Conservation (phyloP, 1,140 invertebrate species). For the Drosophila punjabiensis region DNA sequence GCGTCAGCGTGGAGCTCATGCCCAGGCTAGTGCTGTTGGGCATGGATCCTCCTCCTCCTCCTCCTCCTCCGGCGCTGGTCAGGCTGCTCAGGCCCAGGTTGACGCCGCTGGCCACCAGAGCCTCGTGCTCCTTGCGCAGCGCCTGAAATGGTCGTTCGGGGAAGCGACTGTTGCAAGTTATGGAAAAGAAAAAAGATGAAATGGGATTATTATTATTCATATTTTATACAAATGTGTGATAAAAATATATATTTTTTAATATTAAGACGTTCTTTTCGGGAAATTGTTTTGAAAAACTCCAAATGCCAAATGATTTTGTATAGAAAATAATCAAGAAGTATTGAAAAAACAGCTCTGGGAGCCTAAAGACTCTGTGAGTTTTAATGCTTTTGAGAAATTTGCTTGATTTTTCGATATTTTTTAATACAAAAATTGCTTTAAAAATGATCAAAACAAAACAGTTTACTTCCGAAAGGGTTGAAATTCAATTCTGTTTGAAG, state of each 20-base stretch:
- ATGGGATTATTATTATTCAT: too few relatives aligned
- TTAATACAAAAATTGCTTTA: not conserved
- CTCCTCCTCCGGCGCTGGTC: not conserved
- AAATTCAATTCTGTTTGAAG: not conserved
- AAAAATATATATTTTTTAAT: too few relatives aligned
- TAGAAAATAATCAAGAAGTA: not conserved
- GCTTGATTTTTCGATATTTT: not conserved
- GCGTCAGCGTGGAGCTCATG: constrained; percentile 51
- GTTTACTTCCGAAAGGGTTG: not conserved
- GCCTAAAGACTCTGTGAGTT: too few relatives aligned
- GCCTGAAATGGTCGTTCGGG: constrained; percentile 83
- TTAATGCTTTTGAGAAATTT: not conserved
- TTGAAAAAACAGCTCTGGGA: not conserved
- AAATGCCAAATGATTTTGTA: not conserved
- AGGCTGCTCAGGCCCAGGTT: constrained; percentile 39
- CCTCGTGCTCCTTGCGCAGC: constrained; percentile 80
- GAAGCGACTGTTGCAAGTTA: constrained; percentile 56
- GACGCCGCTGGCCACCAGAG: constrained; percentile 61
- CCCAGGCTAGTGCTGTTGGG: constrained; percentile 21
- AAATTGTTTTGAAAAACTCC: not conserved
- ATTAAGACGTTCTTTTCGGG: too few relatives aligned
- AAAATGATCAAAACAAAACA: not conserved
- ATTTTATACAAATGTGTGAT: not conserved
- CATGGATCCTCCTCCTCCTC: constrained; percentile 7
- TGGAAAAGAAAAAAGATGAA: not conserved